These are phyloP conservation scores for Heliconius himera DNA, from an alignment of 1,140 invertebrate species.

Conservation along the genomic window DNA sequence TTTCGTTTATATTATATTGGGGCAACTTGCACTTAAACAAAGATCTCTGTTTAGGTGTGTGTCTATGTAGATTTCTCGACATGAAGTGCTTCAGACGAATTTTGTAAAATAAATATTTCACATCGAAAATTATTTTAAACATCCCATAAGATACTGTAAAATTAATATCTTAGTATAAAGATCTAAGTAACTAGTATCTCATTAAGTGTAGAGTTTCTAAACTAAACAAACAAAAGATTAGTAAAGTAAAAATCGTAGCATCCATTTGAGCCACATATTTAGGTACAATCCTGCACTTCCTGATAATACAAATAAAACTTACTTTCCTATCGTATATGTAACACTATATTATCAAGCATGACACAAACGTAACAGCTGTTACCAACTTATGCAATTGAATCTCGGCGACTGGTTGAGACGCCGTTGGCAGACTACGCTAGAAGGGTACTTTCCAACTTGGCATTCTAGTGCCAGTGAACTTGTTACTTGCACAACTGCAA, in stretches of 20 bases:
- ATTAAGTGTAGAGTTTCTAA: too few species aligned
- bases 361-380: conserved; percentile 28
- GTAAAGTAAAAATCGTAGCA: too few species aligned
- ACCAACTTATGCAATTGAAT: conserved; percentile 32
- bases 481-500: conserved; percentile 59
- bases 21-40: background rate
- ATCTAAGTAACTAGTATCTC: too few species aligned
- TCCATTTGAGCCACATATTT: background rate
- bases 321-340: background rate
- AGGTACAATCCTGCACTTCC: background rate
- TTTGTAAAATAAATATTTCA: too few species aligned
- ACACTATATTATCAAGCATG: background rate
- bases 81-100: too few species aligned
- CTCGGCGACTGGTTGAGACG: conserved; percentile 29
- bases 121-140: too few species aligned
- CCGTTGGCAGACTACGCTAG: conserved; percentile 26
- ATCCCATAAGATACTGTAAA: too few species aligned
- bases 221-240: too few species aligned
- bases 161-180: too few species aligned
- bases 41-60: too few species aligned
- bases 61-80: too few species aligned
- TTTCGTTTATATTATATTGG: background rate
- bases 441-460: conserved; percentile 39
- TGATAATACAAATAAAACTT: background rate
- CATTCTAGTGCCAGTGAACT: conserved; percentile 45